Conservation (phyloP, 2,113 vertebrate genomes). For the Phaethon lepturus region DNA sequence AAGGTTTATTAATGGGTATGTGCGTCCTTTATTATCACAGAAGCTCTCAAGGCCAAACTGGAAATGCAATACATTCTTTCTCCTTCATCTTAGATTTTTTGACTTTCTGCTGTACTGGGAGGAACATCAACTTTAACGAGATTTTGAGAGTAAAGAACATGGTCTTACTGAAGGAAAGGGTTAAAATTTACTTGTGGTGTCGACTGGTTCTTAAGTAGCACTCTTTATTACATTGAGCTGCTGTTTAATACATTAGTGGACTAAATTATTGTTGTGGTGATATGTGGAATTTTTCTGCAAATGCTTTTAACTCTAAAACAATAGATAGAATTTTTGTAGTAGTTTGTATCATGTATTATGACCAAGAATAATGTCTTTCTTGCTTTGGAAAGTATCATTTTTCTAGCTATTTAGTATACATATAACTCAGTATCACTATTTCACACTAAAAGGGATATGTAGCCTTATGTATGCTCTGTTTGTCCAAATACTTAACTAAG, state of each 20-base stretch:
- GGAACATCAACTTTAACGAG: background rate
- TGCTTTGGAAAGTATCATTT: background rate
- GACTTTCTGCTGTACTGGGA: background rate
- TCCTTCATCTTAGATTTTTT: background rate
- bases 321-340: background rate
- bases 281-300: background rate
- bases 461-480: background rate
- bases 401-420: background rate
- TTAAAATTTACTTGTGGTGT: background rate
- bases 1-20: background rate
- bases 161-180: background rate
- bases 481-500: background rate
- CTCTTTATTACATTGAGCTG: background rate
- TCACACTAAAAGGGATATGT: background rate
- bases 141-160: background rate
- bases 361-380: background rate
- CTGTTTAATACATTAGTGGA: background rate
- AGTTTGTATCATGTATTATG: background rate
- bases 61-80: background rate
- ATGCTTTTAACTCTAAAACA: background rate
- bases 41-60: background rate
- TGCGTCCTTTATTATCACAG: background rate
- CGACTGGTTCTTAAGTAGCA: background rate
- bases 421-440: background rate
- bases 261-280: background rate